These are phyloP conservation scores for Erebia palarica DNA, from an alignment of 2,888 invertebrate species.

Conservation along the genomic window DNA sequence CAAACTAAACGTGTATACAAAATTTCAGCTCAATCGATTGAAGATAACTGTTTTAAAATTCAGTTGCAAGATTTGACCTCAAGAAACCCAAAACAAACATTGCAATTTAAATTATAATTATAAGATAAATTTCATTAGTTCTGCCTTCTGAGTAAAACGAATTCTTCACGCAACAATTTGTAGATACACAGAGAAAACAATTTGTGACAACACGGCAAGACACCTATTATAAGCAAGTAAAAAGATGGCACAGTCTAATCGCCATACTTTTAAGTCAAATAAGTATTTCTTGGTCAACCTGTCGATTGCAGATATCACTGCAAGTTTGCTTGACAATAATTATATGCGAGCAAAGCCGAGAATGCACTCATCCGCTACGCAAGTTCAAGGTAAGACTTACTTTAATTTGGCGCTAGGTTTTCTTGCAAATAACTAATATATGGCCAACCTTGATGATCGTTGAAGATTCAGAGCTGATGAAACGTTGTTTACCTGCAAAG, in stretches of 20 bases:
- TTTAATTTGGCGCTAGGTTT: too few relatives aligned
- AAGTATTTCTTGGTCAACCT: not conserved
- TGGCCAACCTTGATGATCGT: too few relatives aligned
- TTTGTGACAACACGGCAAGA: not conserved
- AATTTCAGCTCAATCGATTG: too few relatives aligned
- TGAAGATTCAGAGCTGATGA: conserved; percentile 1
- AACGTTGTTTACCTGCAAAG: conserved; percentile 19
- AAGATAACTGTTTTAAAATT: too few relatives aligned
- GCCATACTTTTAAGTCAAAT: not conserved
- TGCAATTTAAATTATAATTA: too few relatives aligned
- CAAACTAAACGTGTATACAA: too few relatives aligned
- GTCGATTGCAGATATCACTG: not conserved
- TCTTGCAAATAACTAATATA: too few relatives aligned
- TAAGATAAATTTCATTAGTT: not conserved
- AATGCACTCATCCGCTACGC: too few relatives aligned
- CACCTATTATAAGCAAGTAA: not conserved
- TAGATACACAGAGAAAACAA: not conserved
- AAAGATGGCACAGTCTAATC: not conserved
- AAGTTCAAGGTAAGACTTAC: too few relatives aligned
- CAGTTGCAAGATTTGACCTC: too few relatives aligned
- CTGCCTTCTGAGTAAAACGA: not conserved
- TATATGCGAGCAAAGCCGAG: not conserved
- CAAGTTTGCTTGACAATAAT: conserved; percentile 8
- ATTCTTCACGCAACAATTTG: conserved; percentile 1
- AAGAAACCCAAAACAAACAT: too few relatives aligned